Conservation (phyloP, 2,888 invertebrate species). For the Clivina fossor region DNA sequence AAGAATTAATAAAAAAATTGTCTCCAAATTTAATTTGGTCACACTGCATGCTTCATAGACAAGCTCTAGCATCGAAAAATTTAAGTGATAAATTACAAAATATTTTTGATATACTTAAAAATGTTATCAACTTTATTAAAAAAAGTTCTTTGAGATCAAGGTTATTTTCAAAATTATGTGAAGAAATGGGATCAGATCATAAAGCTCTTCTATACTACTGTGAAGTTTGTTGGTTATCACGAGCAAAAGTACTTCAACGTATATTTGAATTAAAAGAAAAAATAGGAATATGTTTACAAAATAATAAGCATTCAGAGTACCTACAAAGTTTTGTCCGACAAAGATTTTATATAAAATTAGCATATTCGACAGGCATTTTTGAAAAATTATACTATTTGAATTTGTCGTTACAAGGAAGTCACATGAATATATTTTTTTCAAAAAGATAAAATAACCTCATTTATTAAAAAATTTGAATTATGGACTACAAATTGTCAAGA, state of each 20-base stretch:
- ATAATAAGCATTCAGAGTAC: constrained; percentile 31
- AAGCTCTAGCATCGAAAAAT: background rate
- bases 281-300: constrained; percentile 32
- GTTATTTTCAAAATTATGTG: constrained; percentile 33
- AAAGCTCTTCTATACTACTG: constrained; percentile 36
- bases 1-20: constrained; percentile 30
- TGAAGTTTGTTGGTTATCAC: constrained; percentile 37
- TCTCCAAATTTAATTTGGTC: constrained; percentile 35
- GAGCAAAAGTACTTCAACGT: constrained; percentile 35
- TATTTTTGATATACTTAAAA: constrained; percentile 13
- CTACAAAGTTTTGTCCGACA: too few relatives aligned
- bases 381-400: constrained; percentile 35
- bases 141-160: constrained; percentile 31
- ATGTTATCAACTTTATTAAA: constrained; percentile 35
- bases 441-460: constrained; percentile 30
- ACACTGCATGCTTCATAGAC: constrained; percentile 34
- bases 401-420: constrained; percentile 34
- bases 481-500: constrained; percentile 27
- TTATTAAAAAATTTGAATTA: constrained; percentile 34
- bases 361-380: constrained; percentile 38
- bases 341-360: constrained; percentile 33
- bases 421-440: too few relatives aligned
- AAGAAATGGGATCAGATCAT: constrained; percentile 35
- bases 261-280: constrained; percentile 35
- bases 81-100: constrained; percentile 5